Percentiles rank a stretch among this genome's conserved stretches.
phyloP scores from a whole-genome alignment of 2,797 vertebrate species.

The Diceros bicornis region DNA sequence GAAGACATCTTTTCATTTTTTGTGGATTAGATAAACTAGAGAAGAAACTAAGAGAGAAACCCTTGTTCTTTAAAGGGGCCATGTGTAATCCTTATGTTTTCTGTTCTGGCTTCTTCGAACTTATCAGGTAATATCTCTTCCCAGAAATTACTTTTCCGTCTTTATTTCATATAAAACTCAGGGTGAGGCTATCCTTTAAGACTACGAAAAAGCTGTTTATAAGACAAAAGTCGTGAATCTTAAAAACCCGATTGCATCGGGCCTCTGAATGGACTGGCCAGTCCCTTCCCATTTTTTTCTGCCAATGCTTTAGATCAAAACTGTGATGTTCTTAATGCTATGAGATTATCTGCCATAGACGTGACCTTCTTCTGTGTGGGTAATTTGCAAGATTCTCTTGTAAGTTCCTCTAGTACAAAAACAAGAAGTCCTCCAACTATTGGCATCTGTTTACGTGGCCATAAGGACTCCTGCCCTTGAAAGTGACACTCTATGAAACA shows the following conservation, averaged over 20 bases:
- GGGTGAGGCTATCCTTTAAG: not conserved
- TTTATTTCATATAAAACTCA: not conserved
- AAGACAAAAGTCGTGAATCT: not conserved
- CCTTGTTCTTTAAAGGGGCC: not conserved
- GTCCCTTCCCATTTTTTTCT: not conserved
- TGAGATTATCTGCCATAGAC: not conserved
- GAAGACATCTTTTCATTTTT: not conserved
- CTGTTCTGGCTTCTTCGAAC: not conserved
- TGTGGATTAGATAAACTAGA: not conserved
- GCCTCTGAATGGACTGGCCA: not conserved
- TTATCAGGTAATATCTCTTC: not conserved
- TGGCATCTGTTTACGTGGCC: not conserved
- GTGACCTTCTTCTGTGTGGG: not conserved
- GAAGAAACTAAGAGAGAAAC: not conserved
- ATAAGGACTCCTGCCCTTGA: not conserved
- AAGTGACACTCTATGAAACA: not conserved
- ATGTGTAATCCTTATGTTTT: not conserved
- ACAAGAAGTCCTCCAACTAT: not conserved
- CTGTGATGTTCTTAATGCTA: not conserved
- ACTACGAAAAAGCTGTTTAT: not conserved
- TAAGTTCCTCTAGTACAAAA: not conserved
- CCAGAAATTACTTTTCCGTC: not conserved
- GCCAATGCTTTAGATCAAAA: not conserved
- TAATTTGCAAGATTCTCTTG: not conserved
- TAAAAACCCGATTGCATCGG: not conserved